These are phyloP conservation scores for Glyptemys insculpta DNA, from an alignment of 2,797 vertebrate species.

Conservation along the genomic window DNA sequence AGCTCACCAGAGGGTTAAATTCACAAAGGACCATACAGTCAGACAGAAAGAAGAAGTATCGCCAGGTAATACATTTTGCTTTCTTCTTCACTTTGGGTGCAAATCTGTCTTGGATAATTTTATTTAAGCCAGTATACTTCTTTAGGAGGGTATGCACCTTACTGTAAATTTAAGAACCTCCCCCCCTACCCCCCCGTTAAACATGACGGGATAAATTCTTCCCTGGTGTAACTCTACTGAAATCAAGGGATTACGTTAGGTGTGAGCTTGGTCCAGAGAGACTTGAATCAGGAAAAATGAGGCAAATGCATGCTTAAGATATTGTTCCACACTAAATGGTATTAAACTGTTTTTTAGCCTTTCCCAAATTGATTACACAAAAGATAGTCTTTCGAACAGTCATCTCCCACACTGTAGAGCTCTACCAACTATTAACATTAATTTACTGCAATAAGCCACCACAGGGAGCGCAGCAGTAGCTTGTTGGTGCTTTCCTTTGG, in stretches of 20 bases:
- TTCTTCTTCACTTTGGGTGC: background rate
- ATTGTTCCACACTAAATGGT: background rate
- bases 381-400: background rate
- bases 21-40: constrained; percentile 97
- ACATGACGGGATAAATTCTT: background rate
- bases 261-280: background rate
- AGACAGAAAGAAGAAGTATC: constrained; percentile 97
- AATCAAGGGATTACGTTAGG: background rate
- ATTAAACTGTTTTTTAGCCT: background rate
- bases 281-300: background rate
- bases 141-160: background rate
- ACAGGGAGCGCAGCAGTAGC: background rate
- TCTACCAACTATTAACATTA: background rate
- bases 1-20: constrained; percentile 98
- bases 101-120: background rate
- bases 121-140: background rate
- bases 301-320: background rate
- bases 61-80: constrained; percentile 85
- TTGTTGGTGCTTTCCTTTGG: background rate
- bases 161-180: background rate
- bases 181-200: background rate
- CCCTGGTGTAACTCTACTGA: background rate
- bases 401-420: background rate
- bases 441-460: background rate
- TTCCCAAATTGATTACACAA: background rate